phyloP scores from a whole-genome alignment of 2,113 vertebrate genomes.

The Coryphaenoides rupestris region DNA sequence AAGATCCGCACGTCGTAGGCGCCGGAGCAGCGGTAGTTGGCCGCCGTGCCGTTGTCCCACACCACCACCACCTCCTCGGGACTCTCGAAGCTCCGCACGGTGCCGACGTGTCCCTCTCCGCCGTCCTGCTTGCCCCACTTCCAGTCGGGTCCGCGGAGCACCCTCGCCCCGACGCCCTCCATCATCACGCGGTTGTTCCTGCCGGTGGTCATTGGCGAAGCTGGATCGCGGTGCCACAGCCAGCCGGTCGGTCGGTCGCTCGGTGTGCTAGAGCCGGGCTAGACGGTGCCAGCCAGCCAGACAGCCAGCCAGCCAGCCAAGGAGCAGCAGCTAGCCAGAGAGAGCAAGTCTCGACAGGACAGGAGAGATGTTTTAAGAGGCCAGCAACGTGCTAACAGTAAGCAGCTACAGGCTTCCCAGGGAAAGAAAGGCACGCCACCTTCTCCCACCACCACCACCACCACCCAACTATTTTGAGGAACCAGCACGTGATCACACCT shows the following conservation, averaged over 20 bases:
- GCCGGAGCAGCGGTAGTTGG: constrained; percentile 97
- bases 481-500: not conserved
- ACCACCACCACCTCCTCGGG: constrained; percentile 98
- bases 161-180: constrained; percentile 94
- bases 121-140: constrained; percentile 99
- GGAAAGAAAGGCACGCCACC: constrained; percentile 35
- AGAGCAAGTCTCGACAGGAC: constrained; percentile 43
- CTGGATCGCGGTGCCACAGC: constrained; percentile 16
- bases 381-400: constrained; percentile 34
- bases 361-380: constrained; percentile 40
- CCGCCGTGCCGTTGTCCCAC: constrained; percentile 98
- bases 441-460: constrained; percentile 2
- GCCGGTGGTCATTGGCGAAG: constrained; percentile 86
- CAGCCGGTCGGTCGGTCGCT: no score
- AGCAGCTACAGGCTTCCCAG: constrained; percentile 39
- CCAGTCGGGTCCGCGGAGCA: constrained; percentile 96
- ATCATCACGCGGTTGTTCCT: constrained; percentile 98
- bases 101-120: constrained; percentile 96
- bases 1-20: constrained; percentile 96
- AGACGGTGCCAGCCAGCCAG: constrained; percentile 28
- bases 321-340: constrained; percentile 18
- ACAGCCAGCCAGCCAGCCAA: constrained; percentile 36
- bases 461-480: not conserved
- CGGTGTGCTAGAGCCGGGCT: constrained; percentile 21
- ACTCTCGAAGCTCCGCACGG: constrained; percentile 97